Base-by-base conservation (phyloP, 2,888 invertebrate genomes). In the Eupsilia transversa region DNA sequence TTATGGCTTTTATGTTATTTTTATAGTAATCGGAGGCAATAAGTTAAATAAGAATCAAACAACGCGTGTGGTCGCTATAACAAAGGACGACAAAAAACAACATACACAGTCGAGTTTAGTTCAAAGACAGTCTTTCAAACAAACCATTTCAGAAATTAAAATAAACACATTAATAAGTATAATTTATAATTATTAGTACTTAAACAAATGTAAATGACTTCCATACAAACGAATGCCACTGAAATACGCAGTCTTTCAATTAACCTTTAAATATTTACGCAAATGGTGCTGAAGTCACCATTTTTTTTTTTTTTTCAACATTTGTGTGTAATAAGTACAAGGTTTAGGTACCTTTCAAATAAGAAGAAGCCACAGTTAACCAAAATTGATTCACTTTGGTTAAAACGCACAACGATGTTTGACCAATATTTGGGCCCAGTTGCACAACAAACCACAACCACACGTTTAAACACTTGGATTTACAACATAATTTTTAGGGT, bases 1-100 rank as follows among this genome's bases (percentile, higher is more conserved):
- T 30, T 52, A 80, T 79, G 66, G 41, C 41, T 69, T 69, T 77
- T 73, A 80, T 70, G 72, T 72, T 66, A 54, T 63, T 80, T 83
- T 83, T 70, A 80, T 73, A 59, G 69, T 49, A 9, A 66, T 79
- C n/a, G 65, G 59, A 68, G 27, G 80, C n/a, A 57, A 43, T 72
- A 54, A 69, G 35, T 65, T 56, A 17, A 41, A 38, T 41, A 30
- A 56, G 27, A 60, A 60, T 79, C 59, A 69, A 83, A 52, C 63
- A 23, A 17, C 12, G 84, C 30, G 72, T 80, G 79, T 79, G 83
- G 83, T 64, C 69, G 27, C 12, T 27, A 17, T 59, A n/a, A 33
- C 54, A 17, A 56, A 49, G 41, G 41, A 35, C 14, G 14, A 33
- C 27, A 23, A 23, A 38, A 27, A 30, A 38, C 3, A 23, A 38